These are phyloP conservation scores for Portevinia maculata DNA, from an alignment of 2,888 invertebrate species.

Conservation along the genomic window DNA sequence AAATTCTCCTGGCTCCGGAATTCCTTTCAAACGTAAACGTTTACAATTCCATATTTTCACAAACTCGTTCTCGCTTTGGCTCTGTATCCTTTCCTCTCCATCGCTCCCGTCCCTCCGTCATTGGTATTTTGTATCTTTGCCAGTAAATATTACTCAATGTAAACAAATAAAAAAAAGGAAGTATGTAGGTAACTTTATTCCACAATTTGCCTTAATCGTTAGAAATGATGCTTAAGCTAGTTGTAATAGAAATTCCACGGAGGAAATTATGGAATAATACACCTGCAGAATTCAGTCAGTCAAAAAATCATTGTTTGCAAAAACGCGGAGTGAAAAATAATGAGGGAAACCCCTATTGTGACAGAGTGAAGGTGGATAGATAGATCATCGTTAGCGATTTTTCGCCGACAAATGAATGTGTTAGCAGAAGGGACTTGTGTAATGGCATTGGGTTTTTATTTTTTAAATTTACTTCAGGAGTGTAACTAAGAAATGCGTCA, in stretches of 20 bases:
- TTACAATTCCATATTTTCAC: slow-evolving; percentile 69
- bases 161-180: slow-evolving; percentile 37
- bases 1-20: slow-evolving; percentile 59
- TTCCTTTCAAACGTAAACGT: slow-evolving; percentile 64
- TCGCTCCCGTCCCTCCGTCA: slow-evolving; percentile 9
- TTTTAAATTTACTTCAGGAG: slow-evolving; percentile 21
- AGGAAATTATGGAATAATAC: slow-evolving; percentile 47
- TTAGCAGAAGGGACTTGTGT: slow-evolving; percentile 13
- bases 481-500: slow-evolving; percentile 46
- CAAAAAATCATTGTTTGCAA: slow-evolving; percentile 45
- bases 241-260: slow-evolving; percentile 57
- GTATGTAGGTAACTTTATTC: slow-evolving; percentile 63
- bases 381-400: slow-evolving; percentile 63
- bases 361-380: slow-evolving; percentile 22
- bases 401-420: slow-evolving; percentile 28
- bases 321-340: slow-evolving; percentile 53
- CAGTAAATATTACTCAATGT: slow-evolving; percentile 59
- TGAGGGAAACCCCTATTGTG: slow-evolving; percentile 65
- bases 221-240: slow-evolving; percentile 25
- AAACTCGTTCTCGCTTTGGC: slow-evolving; percentile 27
- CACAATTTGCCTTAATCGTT: slow-evolving; percentile 65
- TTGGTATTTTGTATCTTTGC: slow-evolving; percentile 43
- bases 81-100: not conserved
- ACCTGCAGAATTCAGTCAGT: slow-evolving; percentile 55
- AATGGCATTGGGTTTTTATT: slow-evolving; percentile 20